A percentile compares a stretch with the other conserved stretches of the same genome.
phyloP scores from a whole-genome alignment of 2,888 invertebrate genomes.

The Brassicogethes aeneus region DNA sequence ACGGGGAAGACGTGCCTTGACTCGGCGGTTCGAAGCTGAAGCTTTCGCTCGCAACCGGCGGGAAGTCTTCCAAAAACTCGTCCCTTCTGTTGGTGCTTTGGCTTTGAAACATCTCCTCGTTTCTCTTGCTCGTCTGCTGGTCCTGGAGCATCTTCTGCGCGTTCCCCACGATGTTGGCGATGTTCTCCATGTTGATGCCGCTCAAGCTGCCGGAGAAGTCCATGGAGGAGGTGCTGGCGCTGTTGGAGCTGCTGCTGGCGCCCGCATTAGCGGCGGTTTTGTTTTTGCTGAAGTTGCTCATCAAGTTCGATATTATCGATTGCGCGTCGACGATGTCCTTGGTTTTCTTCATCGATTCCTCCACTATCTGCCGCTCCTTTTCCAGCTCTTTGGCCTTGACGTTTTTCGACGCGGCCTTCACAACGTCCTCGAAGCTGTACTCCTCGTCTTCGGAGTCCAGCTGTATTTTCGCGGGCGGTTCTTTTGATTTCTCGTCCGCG shows the following conservation, averaged over 20 bases:
- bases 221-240: constrained; percentile 2
- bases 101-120: background rate
- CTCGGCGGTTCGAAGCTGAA: background rate
- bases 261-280: constrained; percentile 8
- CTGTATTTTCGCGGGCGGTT: constrained; percentile 30
- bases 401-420: constrained; percentile 66
- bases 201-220: constrained; percentile 4
- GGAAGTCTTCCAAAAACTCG: constrained; percentile 1
- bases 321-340: constrained; percentile 48
- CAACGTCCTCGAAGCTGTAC: constrained; percentile 76
- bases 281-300: constrained; percentile 40
- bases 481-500: constrained; percentile 24
- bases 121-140: background rate
- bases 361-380: constrained; percentile 28
- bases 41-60: background rate
- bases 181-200: constrained; percentile 26
- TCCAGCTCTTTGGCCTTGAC: constrained; percentile 57
- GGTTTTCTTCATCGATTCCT: constrained; percentile 25
- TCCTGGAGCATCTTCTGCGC: constrained; percentile 17
- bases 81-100: constrained; percentile 2
- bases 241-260: constrained; percentile 16
- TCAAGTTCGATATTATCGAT: constrained; percentile 53
- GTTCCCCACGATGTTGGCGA: constrained; percentile 29
- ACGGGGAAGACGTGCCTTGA: background rate
- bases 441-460: constrained; percentile 66